Conservation (phyloP, 2,888 invertebrate genomes). For the Lithosia quadra region DNA sequence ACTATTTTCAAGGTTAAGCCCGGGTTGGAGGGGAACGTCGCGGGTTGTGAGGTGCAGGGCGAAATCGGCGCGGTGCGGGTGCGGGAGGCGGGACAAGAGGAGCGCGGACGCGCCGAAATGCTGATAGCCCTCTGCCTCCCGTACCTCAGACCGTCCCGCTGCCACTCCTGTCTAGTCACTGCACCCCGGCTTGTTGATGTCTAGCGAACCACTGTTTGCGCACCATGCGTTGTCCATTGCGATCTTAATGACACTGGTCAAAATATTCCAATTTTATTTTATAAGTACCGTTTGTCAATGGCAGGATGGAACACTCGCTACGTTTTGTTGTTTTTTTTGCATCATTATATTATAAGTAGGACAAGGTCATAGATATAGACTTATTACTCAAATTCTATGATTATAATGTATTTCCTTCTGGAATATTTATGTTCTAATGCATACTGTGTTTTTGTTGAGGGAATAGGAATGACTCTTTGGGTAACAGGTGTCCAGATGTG, state of each 20-base stretch:
- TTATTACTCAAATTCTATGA: no score
- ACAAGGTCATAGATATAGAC: no score
- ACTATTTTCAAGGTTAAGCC: slow-evolving; percentile 87
- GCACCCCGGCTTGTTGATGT: slow-evolving; percentile 61
- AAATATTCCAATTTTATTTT: neutral
- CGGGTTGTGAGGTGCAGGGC: slow-evolving; percentile 80
- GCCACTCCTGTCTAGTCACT: slow-evolving; percentile 56
- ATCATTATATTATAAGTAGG: neutral
- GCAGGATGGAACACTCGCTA: neutral
- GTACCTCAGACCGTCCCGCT: slow-evolving; percentile 51
- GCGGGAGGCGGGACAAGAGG: slow-evolving; percentile 55
- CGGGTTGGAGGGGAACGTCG: slow-evolving; percentile 81
- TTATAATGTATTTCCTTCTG: no score
- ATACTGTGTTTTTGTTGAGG: neutral
- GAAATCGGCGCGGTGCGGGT: slow-evolving; percentile 74
- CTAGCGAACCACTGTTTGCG: slow-evolving; percentile 42
- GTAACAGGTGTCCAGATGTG: neutral
- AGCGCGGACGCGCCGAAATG: slow-evolving; percentile 84
- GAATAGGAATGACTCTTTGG: neutral
- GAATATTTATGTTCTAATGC: neutral
- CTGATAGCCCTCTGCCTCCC: slow-evolving; percentile 76
- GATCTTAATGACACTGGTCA: neutral
- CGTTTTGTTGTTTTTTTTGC: neutral
- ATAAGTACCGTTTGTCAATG: neutral
- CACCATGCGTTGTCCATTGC: slow-evolving; percentile 45